Percentiles rank a stretch among this genome's conserved stretches.
These are phyloP conservation scores for Poeciliopsis prolifica DNA, from an alignment of 2,113 vertebrate genomes.

Conservation along the genomic window DNA sequence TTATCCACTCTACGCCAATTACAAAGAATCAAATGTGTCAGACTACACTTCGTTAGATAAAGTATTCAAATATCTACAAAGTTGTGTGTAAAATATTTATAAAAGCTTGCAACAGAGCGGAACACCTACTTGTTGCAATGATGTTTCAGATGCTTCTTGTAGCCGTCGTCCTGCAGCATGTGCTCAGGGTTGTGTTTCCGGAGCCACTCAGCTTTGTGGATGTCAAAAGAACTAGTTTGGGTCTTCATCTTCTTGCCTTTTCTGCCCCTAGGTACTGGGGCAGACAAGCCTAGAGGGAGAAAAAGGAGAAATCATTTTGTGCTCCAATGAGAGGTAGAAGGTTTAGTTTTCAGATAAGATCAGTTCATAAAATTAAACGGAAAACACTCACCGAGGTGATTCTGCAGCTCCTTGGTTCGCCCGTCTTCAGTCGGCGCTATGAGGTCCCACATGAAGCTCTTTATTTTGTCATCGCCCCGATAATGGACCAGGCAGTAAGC, in stretches of 20 bases:
- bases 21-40: too few relatives aligned
- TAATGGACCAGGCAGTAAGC: constrained; percentile 97
- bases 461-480: constrained; percentile 97
- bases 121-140: constrained; percentile 97
- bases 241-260: constrained; percentile 99
- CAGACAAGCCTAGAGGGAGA: constrained; percentile 85
- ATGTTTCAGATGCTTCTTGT: constrained; percentile 98
- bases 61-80: background rate
- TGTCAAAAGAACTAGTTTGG: constrained; percentile 95
- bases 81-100: background rate
- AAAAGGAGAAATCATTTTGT: background rate
- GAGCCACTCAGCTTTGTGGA: constrained; percentile 98
- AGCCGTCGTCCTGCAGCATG: constrained; percentile 96
- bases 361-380: background rate
- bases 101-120: background rate
- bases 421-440: constrained; percentile 96
- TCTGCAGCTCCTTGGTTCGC: constrained; percentile 92
- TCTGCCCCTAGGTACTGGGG: constrained; percentile 95
- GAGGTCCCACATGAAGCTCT: constrained; percentile 99
- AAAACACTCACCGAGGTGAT: constrained; percentile 85
- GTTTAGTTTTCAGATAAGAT: background rate
- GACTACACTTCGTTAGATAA: background rate
- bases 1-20: background rate
- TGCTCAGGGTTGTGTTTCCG: constrained; percentile 98
- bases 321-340: background rate